Evolutionary conservation across 30 jellyfish, hydroid and myxozoan species (phyloP).

Genomic region (Turritopsis rubra): DNA sequence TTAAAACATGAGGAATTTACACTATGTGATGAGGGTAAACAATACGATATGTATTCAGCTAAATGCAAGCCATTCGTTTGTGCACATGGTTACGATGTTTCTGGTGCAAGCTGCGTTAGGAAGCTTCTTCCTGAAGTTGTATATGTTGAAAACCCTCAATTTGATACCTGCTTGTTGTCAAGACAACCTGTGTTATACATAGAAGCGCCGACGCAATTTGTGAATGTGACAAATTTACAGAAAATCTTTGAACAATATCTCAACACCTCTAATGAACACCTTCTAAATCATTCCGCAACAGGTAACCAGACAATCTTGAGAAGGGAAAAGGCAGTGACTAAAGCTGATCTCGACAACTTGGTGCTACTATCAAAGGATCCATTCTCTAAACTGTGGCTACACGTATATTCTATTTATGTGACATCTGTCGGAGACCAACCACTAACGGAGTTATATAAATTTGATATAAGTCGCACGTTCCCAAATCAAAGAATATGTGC

Average conservation of each 20-base stretch:
- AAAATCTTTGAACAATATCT: not conserved
- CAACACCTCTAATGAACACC: not conserved
- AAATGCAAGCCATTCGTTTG: not conserved
- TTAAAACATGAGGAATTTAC: not conserved
- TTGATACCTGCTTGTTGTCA: not conserved
- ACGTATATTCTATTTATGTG: not conserved
- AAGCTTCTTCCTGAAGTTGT: conserved; percentile 2
- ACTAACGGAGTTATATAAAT: not conserved
- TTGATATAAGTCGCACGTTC: conserved; percentile 10
- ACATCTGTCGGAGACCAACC: not conserved
- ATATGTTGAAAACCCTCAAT: not conserved
- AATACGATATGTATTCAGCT: not conserved
- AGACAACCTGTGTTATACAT: not conserved
- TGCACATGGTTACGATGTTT: not conserved
- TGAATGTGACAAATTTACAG: not conserved
- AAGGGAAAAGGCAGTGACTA: not conserved
- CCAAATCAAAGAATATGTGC: conserved; percentile 12
- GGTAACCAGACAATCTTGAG: not conserved
- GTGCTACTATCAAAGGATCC: not conserved
- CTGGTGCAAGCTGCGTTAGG: conserved; percentile 2
- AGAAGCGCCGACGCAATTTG: not conserved
- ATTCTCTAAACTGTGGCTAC: not conserved
- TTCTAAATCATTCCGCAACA: not conserved
- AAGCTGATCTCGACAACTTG: not conserved
- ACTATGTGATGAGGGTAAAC: not conserved